Evolutionary conservation across 2,797 vertebrate genomes (phyloP).

Genomic region (Hydrolagus colliei): DNA sequence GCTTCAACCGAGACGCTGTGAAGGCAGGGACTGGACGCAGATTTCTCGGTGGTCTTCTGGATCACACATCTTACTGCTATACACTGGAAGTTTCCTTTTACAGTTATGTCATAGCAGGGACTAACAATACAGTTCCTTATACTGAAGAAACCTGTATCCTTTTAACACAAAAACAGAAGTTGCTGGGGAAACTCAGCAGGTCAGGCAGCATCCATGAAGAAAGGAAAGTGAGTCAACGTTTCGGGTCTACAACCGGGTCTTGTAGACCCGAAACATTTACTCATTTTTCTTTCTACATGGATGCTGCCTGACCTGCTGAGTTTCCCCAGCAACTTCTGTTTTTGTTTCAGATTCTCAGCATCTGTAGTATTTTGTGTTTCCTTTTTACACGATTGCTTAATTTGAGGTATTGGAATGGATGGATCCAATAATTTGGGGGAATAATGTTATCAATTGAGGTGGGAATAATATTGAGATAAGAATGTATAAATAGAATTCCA

Average conservation of each 20-base stretch:
- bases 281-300: no score
- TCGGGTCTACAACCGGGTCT: no score
- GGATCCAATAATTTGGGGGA: not conserved
- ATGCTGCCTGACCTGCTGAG: no score
- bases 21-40: constrained; percentile 91
- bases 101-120: constrained; percentile 75
- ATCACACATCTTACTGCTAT: constrained; percentile 92
- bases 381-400: constrained; percentile 48
- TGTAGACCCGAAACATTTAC: no score
- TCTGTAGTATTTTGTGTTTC: constrained; percentile 66
- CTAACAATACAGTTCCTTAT: constrained; percentile 75
- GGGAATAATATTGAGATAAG: not conserved
- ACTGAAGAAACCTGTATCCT: constrained; percentile 97
- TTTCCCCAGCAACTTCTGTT: no score
- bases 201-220: no score
- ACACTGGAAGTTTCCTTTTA: constrained; percentile 97
- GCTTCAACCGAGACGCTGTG: constrained; percentile 86
- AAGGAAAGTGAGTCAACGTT: no score
- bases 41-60: constrained; percentile 85
- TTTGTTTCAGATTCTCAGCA: no score
- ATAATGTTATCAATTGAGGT: not conserved
- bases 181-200: no score
- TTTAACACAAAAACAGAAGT: constrained; percentile 34
- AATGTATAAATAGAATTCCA: not conserved
- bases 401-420: not conserved